A percentile compares a stretch with the other conserved stretches of the same genome.
Conservation (phyloP, 2,113 vertebrate species). For the Garra rufa region DNA sequence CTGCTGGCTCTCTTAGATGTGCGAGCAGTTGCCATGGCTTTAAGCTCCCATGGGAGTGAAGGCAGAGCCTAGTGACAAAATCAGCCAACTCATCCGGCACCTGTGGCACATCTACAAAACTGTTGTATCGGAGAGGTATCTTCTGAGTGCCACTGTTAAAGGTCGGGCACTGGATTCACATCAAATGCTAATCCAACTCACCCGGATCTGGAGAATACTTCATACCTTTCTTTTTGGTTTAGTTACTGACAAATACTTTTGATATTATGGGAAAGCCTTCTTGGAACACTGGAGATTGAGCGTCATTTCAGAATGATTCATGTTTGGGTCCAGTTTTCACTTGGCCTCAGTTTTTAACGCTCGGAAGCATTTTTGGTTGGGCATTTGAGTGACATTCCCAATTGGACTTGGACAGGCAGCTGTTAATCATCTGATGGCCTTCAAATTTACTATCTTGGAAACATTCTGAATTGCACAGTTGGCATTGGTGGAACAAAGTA, state of each 20-base stretch:
- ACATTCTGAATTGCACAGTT: slow-evolving; percentile 16
- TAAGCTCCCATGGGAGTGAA: slow-evolving; percentile 51
- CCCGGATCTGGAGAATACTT: not conserved
- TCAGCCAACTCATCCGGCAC: slow-evolving; percentile 60
- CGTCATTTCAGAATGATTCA: not conserved
- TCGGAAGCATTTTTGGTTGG: not conserved
- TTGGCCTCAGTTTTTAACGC: not conserved
- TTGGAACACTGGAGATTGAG: not conserved
- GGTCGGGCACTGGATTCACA: not conserved
- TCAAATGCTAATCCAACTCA: not conserved
- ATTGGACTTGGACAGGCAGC: slow-evolving; percentile 32
- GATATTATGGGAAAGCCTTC: not conserved
- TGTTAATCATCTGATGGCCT: slow-evolving; percentile 34
- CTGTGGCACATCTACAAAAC: slow-evolving; percentile 61
- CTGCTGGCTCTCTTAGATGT: slow-evolving; percentile 60
- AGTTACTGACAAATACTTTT: not conserved
- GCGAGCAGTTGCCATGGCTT: slow-evolving; percentile 65
- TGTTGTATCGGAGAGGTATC: slow-evolving; percentile 28
- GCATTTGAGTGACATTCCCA: not conserved
- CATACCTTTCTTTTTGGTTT: not conserved
- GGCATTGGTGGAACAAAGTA: slow-evolving; percentile 29
- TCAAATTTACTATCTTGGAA: slow-evolving; percentile 22
- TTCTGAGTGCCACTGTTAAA: not conserved
- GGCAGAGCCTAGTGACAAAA: slow-evolving; percentile 57
- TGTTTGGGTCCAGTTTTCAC: not conserved